These are phyloP conservation scores for Acronicta psi DNA, from an alignment of 2,888 invertebrate species.

Conservation along the genomic window DNA sequence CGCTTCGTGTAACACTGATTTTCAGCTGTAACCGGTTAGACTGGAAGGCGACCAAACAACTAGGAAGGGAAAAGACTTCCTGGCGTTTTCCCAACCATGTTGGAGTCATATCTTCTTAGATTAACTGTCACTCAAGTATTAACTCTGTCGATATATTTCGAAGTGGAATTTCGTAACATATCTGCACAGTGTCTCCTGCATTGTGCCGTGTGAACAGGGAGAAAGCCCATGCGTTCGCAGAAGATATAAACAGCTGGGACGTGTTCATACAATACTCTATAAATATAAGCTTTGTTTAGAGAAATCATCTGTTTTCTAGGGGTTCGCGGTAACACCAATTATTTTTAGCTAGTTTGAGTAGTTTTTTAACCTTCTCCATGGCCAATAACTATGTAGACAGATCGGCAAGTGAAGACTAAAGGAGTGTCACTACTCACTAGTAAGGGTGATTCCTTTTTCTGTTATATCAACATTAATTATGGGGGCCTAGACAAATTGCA, in stretches of 20 bases:
- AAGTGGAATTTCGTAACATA: slow-evolving; percentile 15
- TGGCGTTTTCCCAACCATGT: no score
- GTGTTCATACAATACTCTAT: slow-evolving; percentile 53
- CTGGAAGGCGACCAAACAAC: no score
- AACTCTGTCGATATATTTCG: background rate
- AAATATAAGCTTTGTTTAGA: slow-evolving; percentile 37
- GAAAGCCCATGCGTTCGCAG: slow-evolving; percentile 64
- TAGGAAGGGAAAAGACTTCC: no score
- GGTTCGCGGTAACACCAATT: slow-evolving; percentile 12
- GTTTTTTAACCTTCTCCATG: background rate
- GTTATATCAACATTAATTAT: no score
- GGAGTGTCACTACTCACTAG: no score
- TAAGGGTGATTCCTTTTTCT: no score
- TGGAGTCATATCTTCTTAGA: no score
- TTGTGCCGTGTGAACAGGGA: slow-evolving; percentile 63
- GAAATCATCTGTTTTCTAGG: slow-evolving; percentile 26
- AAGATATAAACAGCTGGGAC: slow-evolving; percentile 54
- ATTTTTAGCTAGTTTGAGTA: slow-evolving; percentile 14
- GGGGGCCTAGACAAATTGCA: no score
- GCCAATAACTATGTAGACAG: background rate
- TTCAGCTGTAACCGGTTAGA: no score
- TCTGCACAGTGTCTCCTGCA: slow-evolving; percentile 20
- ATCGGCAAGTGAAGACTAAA: no score
- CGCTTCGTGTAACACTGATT: no score
- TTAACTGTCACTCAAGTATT: no score